Percentiles rank a stretch among this genome's conserved stretches.
phyloP scores from a whole-genome alignment of 1,140 invertebrate genomes.

The Diorhabda sublineata region DNA sequence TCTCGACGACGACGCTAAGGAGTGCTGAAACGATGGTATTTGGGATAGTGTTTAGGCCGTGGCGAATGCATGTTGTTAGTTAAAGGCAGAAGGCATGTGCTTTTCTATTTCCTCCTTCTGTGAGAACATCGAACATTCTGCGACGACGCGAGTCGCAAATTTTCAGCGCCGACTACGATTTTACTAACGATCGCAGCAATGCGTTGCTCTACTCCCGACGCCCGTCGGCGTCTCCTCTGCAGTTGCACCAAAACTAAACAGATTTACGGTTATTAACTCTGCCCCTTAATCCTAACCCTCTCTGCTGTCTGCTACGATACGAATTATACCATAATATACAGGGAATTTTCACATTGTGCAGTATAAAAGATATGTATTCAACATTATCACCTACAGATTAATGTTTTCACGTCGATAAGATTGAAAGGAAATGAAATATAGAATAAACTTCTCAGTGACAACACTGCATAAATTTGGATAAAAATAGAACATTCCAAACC shows the following conservation, averaged over 20 bases:
- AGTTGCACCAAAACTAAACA: constrained; percentile 17
- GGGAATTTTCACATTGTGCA: no score
- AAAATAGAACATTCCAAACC: no score
- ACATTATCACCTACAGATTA: no score
- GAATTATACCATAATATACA: no score
- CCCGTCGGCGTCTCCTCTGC: background rate
- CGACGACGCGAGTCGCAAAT: constrained; percentile 9
- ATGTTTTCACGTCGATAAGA: no score
- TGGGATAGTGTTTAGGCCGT: background rate
- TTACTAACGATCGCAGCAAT: constrained; percentile 17
- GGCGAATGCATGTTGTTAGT: constrained; percentile 14
- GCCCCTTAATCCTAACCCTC: background rate
- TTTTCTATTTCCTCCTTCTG: constrained; percentile 10
- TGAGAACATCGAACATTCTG: background rate
- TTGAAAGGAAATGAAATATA: no score
- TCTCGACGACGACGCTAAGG: background rate
- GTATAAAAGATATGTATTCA: no score
- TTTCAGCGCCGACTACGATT: constrained; percentile 17
- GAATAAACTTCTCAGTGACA: no score
- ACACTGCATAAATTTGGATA: no score
- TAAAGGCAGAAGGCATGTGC: constrained; percentile 11
- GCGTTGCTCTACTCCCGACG: background rate
- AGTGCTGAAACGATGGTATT: background rate
- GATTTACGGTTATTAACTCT: background rate
- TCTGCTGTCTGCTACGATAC: background rate